phyloP scores from a whole-genome alignment of 2,797 vertebrate genomes.

The Lacerta agilis region DNA sequence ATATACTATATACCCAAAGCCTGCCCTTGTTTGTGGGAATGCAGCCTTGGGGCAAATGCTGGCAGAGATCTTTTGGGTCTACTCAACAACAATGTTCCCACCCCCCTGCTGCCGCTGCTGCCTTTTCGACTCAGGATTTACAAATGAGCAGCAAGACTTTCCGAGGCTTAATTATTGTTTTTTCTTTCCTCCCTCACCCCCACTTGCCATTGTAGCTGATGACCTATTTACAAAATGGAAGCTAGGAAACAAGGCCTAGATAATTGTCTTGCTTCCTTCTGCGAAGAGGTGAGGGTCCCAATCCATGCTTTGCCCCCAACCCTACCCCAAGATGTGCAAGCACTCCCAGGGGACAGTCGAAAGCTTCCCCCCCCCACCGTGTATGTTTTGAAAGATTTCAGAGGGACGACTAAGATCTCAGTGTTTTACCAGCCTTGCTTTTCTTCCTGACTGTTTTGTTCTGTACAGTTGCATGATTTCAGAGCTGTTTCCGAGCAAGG shows the following conservation, averaged over 20 bases:
- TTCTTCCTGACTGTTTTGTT: neutral
- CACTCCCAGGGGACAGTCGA: neutral
- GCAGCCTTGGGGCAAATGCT: neutral
- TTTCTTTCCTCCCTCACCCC: neutral
- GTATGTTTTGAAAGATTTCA: neutral
- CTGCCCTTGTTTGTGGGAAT: neutral
- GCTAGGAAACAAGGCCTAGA: neutral
- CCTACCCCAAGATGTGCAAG: neutral
- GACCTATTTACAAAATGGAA: neutral
- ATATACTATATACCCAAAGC: neutral
- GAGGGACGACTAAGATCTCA: neutral
- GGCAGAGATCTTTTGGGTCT: neutral
- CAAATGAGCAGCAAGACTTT: neutral
- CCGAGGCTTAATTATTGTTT: neutral
- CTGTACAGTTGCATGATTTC: no score
- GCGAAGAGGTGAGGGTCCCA: neutral
- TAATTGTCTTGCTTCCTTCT: neutral
- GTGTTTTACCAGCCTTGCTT: neutral
- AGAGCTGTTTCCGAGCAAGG: no score
- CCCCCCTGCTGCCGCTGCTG: neutral
- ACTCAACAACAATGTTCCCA: neutral
- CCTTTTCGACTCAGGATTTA: neutral
- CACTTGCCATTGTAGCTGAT: neutral
- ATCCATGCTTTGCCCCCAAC: neutral
- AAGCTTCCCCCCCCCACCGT: no score